Conservation (phyloP, 35 echinoderm and acorn worm species). For the Chiridota heheva region DNA sequence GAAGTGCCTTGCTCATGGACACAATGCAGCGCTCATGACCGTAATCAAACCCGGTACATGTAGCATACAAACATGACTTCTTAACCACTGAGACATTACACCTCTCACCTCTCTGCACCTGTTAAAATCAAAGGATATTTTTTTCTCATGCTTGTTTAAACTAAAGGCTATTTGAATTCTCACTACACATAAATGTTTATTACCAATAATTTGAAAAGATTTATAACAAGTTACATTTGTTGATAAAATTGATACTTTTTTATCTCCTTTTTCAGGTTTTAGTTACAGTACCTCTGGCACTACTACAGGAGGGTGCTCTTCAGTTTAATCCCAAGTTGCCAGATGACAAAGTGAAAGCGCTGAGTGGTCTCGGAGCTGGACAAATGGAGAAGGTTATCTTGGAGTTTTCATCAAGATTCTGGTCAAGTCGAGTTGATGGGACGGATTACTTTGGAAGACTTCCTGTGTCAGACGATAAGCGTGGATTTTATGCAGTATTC, state of each 20-base stretch:
- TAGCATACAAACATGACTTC: too few species aligned
- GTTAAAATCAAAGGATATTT: too few species aligned
- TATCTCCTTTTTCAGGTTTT: slow-evolving; percentile 56
- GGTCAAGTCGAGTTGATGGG: slow-evolving; percentile 62
- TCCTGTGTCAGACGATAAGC: slow-evolving; percentile 59
- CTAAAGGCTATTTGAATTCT: too few species aligned
- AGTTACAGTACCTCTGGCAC: slow-evolving; percentile 77
- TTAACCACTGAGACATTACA: too few species aligned
- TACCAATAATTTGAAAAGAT: too few species aligned
- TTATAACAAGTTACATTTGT: not conserved
- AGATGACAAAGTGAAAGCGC: slow-evolving; percentile 58
- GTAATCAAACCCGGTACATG: too few species aligned
- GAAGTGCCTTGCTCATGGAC: too few species aligned
- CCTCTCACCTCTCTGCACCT: too few species aligned
- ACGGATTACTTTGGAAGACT: slow-evolving; percentile 96
- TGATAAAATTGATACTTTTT: not conserved
- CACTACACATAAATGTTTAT: too few species aligned
- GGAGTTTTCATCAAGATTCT: slow-evolving; percentile 84
- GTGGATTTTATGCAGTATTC: slow-evolving; percentile 88
- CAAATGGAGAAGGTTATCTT: slow-evolving; percentile 92
- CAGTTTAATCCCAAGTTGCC: slow-evolving; percentile 70
- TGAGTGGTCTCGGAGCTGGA: slow-evolving; percentile 75
- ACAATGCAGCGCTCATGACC: too few species aligned
- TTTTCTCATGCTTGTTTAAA: too few species aligned
- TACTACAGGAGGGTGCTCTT: slow-evolving; percentile 66